Base-by-base conservation (phyloP, 2,113 vertebrate species). In the Arothron firmamentum region DNA sequence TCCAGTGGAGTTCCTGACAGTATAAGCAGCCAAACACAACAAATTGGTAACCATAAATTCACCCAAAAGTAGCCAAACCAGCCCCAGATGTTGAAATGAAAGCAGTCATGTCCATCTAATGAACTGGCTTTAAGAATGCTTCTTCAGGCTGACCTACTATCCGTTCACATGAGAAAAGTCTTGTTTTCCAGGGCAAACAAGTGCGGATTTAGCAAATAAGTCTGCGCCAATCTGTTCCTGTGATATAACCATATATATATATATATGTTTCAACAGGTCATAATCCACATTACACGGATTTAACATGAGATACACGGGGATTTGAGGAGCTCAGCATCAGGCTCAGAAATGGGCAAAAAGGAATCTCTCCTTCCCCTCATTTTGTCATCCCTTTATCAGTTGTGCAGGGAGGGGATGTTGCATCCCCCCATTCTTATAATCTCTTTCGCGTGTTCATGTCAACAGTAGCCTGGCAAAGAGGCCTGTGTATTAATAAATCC, bases 231-330 rank as follows among this genome's bases (percentile, higher is more conserved):
- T 88, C 85, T 86, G 85, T 79, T 87, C 78, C 65, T 70, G 34
- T 62, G 67, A 81, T 76, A 84, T 71, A 84, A 70, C 72, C 81
- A 78, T 79, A 75, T 85, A 81, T 85, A 78, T 79, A 75, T 85
- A 81, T 85, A 80, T 74, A 72, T 79, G 78, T 85, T 85, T 89
- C 85, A 86, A 87, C 85, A 85, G 83, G 85, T 89, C 81, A 81
- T 88, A 92, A 90, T 90, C 86, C 88, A 88, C 84, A 88, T 89
- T 88, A 89, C 80, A 80, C 43, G 76, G 84, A 90, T 86, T 84
- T 87, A 88, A 85, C 76, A 86, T 81, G 88, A 88, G 87, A 90
- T 90, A 87, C 85, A 85, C 75, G 59, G 72, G 89, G 89, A 90
- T 91, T 91, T 88, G 52, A 58, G 67, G 79, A 91, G 89, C 89